phyloP scores from a whole-genome alignment of 2,113 vertebrate species.

The Terrapene triunguis region DNA sequence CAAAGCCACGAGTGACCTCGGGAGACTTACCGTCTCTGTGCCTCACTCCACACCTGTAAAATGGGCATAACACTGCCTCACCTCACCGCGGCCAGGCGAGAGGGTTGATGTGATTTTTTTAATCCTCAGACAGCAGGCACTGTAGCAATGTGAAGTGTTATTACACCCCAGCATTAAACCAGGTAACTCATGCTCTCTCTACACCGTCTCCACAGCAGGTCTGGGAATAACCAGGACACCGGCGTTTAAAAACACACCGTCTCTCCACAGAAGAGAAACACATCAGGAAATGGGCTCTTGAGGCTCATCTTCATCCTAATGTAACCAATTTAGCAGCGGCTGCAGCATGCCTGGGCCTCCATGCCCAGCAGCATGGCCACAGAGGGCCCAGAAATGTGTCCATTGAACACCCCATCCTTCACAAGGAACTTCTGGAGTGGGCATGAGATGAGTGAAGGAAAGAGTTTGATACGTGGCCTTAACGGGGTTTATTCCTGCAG shows the following conservation, averaged over 20 bases:
- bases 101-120: background rate
- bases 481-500: conserved; percentile 31
- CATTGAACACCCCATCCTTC: conserved; percentile 70
- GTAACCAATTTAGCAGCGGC: background rate
- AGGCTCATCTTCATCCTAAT: no score
- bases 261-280: background rate
- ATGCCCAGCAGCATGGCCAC: conserved; percentile 16
- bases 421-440: conserved; percentile 59
- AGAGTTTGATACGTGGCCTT: conserved; percentile 60
- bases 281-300: background rate
- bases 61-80: background rate
- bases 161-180: background rate
- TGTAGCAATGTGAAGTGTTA: background rate
- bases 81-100: background rate
- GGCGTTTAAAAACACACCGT: background rate
- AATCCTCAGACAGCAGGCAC: background rate
- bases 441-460: conserved; percentile 53
- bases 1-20: background rate
- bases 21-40: background rate
- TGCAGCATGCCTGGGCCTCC: background rate
- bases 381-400: conserved; percentile 31
- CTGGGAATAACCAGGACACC: background rate
- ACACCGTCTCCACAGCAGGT: background rate
- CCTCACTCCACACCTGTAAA: background rate
- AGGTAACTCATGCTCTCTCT: background rate